Evolutionary conservation across 1,140 invertebrate genomes (phyloP).

Genomic region (Drosophila lacteicornis): DNA sequence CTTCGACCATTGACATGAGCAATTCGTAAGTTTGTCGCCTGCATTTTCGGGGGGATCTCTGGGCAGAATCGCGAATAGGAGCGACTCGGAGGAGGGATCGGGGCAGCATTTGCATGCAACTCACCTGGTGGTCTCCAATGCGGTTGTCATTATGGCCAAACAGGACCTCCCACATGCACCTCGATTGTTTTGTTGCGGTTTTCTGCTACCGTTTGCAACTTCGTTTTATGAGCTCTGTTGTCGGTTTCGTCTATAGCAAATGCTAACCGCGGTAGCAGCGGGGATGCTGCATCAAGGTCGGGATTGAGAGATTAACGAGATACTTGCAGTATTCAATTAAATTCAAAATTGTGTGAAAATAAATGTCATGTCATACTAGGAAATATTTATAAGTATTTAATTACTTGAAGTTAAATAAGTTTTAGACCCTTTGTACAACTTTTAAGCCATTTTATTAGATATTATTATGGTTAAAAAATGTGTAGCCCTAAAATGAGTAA

Average conservation of each 20-base stretch:
- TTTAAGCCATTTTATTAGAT: background rate
- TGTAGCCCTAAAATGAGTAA: too few species aligned
- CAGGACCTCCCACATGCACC: slow-evolving; percentile 81
- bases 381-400: too few species aligned
- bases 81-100: background rate
- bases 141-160: slow-evolving; percentile 77
- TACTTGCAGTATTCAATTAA: background rate
- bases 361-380: too few species aligned
- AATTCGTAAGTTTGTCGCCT: slow-evolving; percentile 85
- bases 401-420: background rate
- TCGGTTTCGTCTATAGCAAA: slow-evolving; percentile 56
- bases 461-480: too few species aligned
- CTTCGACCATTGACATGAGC: slow-evolving; percentile 69
- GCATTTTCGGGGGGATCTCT: slow-evolving; percentile 33
- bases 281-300: slow-evolving; percentile 7
- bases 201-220: slow-evolving; percentile 78
- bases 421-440: background rate
- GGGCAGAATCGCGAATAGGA: background rate
- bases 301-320: background rate
- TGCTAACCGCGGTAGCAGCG: slow-evolving; percentile 12
- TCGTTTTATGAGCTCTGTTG: slow-evolving; percentile 59
- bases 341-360: background rate
- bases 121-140: slow-evolving; percentile 74
- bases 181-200: slow-evolving; percentile 80
- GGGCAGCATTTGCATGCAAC: slow-evolving; percentile 69